A percentile compares a stretch with the other conserved stretches of the same genome.
Evolutionary conservation across 2,797 vertebrate species (phyloP).

Genomic region (Hipposideros larvatus): DNA sequence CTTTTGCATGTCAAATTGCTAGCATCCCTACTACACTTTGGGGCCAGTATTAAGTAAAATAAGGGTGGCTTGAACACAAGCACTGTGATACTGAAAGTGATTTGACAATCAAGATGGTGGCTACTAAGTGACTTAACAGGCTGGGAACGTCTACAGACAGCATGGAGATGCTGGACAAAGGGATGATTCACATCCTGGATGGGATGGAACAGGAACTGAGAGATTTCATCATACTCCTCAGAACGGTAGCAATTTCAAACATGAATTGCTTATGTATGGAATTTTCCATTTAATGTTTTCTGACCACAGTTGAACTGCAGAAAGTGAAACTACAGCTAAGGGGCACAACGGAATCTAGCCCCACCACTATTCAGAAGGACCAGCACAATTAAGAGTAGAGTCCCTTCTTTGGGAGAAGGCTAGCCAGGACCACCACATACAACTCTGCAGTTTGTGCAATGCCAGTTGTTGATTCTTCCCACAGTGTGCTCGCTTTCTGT

Average conservation of each 20-base stretch:
- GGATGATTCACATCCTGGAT: too few relatives aligned
- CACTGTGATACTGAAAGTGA: neutral
- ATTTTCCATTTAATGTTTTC: neutral
- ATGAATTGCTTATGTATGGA: neutral
- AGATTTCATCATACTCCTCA: neutral
- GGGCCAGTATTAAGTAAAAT: too few relatives aligned
- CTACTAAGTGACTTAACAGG: neutral
- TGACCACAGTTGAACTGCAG: neutral
- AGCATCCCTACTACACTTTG: neutral
- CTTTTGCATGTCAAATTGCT: neutral
- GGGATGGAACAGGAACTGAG: neutral
- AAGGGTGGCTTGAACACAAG: neutral
- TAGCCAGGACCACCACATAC: neutral
- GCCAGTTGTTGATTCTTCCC: neutral
- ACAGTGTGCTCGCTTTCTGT: neutral
- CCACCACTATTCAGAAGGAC: neutral
- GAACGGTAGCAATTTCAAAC: neutral
- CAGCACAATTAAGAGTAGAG: neutral
- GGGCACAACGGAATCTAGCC: too few relatives aligned
- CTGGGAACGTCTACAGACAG: neutral
- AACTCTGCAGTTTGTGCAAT: neutral
- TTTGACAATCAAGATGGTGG: neutral
- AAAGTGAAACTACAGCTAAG: too few relatives aligned
- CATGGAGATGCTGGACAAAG: neutral
- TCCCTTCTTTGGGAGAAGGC: neutral